Conservation (phyloP, 2,888 invertebrate species). For the Resseliella maxima region DNA sequence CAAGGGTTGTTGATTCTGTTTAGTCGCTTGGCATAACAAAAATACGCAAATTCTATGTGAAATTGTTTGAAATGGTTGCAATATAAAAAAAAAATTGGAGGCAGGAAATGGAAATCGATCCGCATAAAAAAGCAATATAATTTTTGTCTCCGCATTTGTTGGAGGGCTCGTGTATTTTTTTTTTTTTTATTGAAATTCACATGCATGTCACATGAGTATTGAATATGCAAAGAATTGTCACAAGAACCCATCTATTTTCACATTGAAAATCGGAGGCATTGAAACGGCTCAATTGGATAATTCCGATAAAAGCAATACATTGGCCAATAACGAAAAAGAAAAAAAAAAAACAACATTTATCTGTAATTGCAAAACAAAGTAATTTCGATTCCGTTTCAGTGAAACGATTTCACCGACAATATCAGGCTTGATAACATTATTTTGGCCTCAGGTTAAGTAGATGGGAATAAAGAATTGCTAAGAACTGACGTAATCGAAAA, state of each 20-base stretch:
- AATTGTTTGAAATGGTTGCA: conserved; percentile 23
- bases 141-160: not conserved
- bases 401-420: no score
- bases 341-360: not conserved
- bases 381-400: conserved; percentile 15
- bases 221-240: conserved; percentile 1
- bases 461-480: not conserved
- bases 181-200: conserved; percentile 49
- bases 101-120: not conserved
- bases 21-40: not conserved
- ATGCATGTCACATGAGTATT: conserved; percentile 3
- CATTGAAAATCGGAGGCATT: not conserved
- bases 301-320: not conserved
- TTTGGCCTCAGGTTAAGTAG: not conserved
- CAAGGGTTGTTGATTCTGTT: conserved; percentile 4
- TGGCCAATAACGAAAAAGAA: not conserved
- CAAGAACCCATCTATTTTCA: not conserved
- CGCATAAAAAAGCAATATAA: conserved; percentile 41
- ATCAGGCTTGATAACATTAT: not conserved
- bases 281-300: not conserved
- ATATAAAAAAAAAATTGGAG: conserved; percentile 4
- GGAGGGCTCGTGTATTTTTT: not conserved
- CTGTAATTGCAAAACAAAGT: conserved; percentile 36
- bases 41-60: conserved; percentile 35
- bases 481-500: not conserved